Percentiles rank a stretch among this genome's conserved stretches.
Evolutionary conservation across 2,113 vertebrate genomes (phyloP).

Genomic region (Epinephelus moara): DNA sequence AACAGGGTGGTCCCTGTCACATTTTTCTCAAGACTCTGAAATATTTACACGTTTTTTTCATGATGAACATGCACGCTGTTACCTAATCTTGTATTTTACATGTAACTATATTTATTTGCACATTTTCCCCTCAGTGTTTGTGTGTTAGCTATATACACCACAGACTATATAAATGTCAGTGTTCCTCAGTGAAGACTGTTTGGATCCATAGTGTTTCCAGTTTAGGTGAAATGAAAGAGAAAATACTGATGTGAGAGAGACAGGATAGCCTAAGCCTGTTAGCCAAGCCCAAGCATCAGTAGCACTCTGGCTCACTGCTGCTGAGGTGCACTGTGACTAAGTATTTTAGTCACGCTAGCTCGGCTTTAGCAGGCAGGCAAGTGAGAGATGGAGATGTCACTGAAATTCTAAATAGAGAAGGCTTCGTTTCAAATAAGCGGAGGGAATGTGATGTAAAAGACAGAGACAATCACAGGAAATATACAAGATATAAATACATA

Average conservation of each 20-base stretch:
- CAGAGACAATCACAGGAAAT: conserved; percentile 31
- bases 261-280: conserved; percentile 66
- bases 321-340: conserved; percentile 61
- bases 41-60: conserved; percentile 4
- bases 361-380: conserved; percentile 48
- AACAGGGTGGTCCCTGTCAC: conserved; percentile 10
- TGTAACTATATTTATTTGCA: conserved; percentile 14
- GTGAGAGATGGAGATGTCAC: conserved; percentile 66
- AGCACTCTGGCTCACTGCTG: conserved; percentile 35
- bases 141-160: not conserved
- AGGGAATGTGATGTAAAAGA: conserved; percentile 22
- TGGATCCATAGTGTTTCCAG: conserved; percentile 7
- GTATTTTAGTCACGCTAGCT: conserved; percentile 67
- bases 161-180: not conserved
- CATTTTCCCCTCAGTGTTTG: not conserved
- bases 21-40: not conserved
- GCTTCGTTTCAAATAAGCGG: not conserved
- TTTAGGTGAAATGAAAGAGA: conserved; percentile 38
- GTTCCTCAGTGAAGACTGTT: conserved; percentile 21
- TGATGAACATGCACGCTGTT: not conserved
- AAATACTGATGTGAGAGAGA: conserved; percentile 43
- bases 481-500: not conserved
- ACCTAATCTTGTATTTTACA: conserved; percentile 1
- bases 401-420: conserved; percentile 29
- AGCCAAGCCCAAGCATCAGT: conserved; percentile 47